Base-by-base conservation (phyloP, 1,140 invertebrate species). In the Drosophila grimshawi region DNA sequence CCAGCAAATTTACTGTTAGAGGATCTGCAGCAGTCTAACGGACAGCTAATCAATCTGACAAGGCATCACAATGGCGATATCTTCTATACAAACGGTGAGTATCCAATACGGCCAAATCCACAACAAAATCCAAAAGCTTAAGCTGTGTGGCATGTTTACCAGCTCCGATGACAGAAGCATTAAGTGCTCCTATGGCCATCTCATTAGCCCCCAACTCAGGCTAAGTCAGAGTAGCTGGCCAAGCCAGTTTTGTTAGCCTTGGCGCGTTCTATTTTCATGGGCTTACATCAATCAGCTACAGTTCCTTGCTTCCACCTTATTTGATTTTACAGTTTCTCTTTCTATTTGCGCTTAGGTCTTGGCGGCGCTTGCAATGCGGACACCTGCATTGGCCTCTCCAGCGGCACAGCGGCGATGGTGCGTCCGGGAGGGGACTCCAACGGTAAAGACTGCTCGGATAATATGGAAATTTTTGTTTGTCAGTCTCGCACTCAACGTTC, bases 41-140 rank as follows among this genome's bases (percentile, higher is more conserved):
- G 78, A 27, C 81, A 89, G 52, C 70, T 90, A 67, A 74, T 90
- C 67, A 92, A 92, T 83, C 80, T 95, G 71, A 94, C 93, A 41
- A 86, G 94, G 76, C 93, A 94, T 81, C 92, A 93, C 81, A 93
- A 94, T 81, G 94, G 94, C 67, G 94, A 95, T 85, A 92, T 94
- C 79, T 94, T 95, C 80, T 93, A 90, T 43, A 92, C 93, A 45
- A 93, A 92, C 91, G 94, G 94, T 95, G 88, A 93, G 85, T 81
- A 67, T 33, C 19, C 53, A 19, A 39, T 62, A 55, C 53, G 43
- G 52, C 74, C 72, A 56, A 27, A 46, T 35, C 32, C 46, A 49
- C 43, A 45, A 45, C 51, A 33, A 48, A 46, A n/a, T 43, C 45
- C 37, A 5, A 7, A 35, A 7, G 19, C 11, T 11, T 56, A 30